Conservation (phyloP, 2,113 vertebrate species). For the Nothocercus julius region DNA sequence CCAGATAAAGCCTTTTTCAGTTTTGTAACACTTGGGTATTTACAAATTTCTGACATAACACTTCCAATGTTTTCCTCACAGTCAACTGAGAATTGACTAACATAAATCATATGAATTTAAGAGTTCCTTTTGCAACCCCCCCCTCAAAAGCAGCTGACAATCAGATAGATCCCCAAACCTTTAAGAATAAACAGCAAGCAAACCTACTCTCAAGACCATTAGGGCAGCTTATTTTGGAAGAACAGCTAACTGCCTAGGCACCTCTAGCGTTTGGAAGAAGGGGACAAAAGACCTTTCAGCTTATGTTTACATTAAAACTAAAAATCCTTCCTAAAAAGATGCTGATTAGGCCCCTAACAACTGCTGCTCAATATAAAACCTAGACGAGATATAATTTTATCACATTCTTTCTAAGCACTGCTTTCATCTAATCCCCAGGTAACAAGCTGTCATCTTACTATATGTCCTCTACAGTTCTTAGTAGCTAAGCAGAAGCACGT, state of each 20-base stretch:
- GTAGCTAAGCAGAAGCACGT: rapidly evolving
- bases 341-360: background rate
- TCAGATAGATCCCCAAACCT: background rate
- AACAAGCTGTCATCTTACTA: background rate
- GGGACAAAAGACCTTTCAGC: background rate
- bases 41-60: background rate
- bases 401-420: background rate
- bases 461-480: background rate
- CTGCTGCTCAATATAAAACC: background rate
- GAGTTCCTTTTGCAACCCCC: background rate
- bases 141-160: rapidly evolving
- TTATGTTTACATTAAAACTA: background rate
- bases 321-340: background rate
- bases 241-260: background rate
- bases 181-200: background rate
- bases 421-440: background rate
- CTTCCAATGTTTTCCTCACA: background rate
- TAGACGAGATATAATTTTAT: background rate
- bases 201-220: background rate
- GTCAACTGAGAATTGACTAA: background rate
- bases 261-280: background rate
- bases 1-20: background rate
- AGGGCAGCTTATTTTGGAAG: background rate
- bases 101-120: background rate
- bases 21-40: background rate